phyloP scores from a whole-genome alignment of 2,888 invertebrate species.

The Horisme vitalbata region DNA sequence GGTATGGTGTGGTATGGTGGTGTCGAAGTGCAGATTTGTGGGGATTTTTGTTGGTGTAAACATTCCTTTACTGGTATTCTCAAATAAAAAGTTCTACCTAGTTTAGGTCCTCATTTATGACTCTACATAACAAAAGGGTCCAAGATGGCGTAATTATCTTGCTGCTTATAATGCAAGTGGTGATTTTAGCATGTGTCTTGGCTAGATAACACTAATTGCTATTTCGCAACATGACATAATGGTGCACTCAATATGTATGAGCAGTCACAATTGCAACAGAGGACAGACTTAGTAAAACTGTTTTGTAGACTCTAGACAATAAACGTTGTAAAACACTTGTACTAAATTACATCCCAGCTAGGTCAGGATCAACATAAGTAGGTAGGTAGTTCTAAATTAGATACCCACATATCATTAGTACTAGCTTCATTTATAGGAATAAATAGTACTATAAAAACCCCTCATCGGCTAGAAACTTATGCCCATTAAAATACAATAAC shows the following conservation, averaged over 20 bases:
- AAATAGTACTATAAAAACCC: too few relatives aligned
- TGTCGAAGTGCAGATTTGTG: too few relatives aligned
- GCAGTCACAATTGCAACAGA: constrained; percentile 26
- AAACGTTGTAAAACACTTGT: neutral
- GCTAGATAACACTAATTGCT: constrained; percentile 49
- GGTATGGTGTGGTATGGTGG: too few relatives aligned
- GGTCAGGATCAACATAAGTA: too few relatives aligned
- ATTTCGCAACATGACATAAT: constrained; percentile 31
- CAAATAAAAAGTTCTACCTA: constrained; percentile 1
- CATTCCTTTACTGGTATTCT: too few relatives aligned
- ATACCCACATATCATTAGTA: too few relatives aligned
- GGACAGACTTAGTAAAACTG: constrained; percentile 6
- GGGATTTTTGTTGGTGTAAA: too few relatives aligned
- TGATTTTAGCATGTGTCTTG: constrained; percentile 56
- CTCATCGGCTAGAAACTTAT: constrained; percentile 18
- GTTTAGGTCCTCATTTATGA: neutral
- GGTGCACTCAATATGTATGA: constrained; percentile 28
- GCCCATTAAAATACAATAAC: constrained; percentile 14
- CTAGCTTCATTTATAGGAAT: too few relatives aligned
- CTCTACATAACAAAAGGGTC: constrained; percentile 16
- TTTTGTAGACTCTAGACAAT: too few relatives aligned
- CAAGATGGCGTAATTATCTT: constrained; percentile 15
- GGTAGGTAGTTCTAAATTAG: too few relatives aligned
- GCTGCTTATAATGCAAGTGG: constrained; percentile 55
- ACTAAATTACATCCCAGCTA: too few relatives aligned